A percentile compares a stretch with the other conserved stretches of the same genome.
Conservation (phyloP, 1,140 invertebrate genomes). For the Drosophila takahashii region DNA sequence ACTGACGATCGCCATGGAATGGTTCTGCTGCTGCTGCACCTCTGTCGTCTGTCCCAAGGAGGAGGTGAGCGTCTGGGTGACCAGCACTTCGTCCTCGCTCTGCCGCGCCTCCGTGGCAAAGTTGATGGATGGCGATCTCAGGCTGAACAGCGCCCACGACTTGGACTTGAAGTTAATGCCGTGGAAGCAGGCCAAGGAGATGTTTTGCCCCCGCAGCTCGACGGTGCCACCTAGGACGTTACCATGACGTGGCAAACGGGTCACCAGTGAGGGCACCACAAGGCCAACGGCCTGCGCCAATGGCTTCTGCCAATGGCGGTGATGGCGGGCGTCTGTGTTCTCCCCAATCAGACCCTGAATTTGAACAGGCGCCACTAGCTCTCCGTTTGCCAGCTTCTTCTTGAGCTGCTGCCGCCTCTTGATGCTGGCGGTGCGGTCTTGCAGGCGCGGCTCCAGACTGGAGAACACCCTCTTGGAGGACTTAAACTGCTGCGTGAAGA, state of each 20-base stretch:
- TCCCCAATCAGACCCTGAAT: constrained; percentile 34
- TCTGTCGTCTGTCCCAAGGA: constrained; percentile 91
- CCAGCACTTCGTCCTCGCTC: constrained; percentile 87
- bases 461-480: constrained; percentile 96
- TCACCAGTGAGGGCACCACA: constrained; percentile 90
- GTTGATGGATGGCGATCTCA: constrained; percentile 97
- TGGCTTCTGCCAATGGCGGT: constrained; percentile 95
- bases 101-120: constrained; percentile 98
- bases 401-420: constrained; percentile 84
- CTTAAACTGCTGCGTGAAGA: constrained; percentile 97
- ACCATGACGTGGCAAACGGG: constrained; percentile 89
- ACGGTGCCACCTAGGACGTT: constrained; percentile 97
- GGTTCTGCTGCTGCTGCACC: constrained; percentile 89
- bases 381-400: constrained; percentile 81
- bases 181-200: constrained; percentile 98
- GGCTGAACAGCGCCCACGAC: constrained; percentile 97
- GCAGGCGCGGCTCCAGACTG: constrained; percentile 88
- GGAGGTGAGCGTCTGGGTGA: constrained; percentile 95
- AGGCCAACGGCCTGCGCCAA: constrained; percentile 88
- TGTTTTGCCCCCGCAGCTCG: constrained; percentile 95
- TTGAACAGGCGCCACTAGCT: constrained; percentile 18
- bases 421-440: constrained; percentile 85
- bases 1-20: constrained; percentile 96
- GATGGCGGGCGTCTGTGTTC: constrained; percentile 90
- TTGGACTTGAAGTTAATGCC: constrained; percentile 98